Evolutionary conservation across 2,888 invertebrate genomes (phyloP), one percentile per base, ranked within the genome.

Genomic region (Taenaris catops): DNA sequence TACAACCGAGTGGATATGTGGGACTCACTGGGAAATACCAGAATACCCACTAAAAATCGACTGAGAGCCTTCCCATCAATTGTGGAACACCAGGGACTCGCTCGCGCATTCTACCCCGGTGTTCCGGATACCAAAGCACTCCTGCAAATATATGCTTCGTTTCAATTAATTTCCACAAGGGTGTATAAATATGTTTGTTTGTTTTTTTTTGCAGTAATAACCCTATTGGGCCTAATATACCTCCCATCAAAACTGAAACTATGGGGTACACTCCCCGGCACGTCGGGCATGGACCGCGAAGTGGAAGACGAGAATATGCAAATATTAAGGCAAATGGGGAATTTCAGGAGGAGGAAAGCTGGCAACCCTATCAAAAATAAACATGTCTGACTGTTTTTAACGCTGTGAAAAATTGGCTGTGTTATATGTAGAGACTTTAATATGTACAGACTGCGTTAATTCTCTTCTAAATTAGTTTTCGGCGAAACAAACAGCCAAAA

Each of bases 281-380:
- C 63, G 0, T 76, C 80, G 0, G 81, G 81, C 0, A 72, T 74
- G 73, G 73, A 73, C 4, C 53, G 87, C 2, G 91, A 91, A 9
- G 58, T 88, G 0, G 92, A 93, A 38, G 93, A 93, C 49, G 93
- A 93, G 55, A 93, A 92, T 63, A 83, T 88, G 0, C 91, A 92
- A 49, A 83, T 93, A 29, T 63, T 93, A 1, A 83, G 90, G 44
- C 91, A 91, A 59, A 91, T 91, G 83, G 89, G 89, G 34, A 90
- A 89, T 43, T 89, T 89, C 48, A 88, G 91, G 49, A 76, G 91
- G 35, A 76, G 92, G 47, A 84, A 87, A 46, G 63, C 86, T 40
- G 69, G 66, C 39, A 57, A 61, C 52, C 46, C 59, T 1, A 43
- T 51, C 0, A 86, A 86, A 46, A 83, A 80, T 41, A 86, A 86